Evolutionary conservation across 1,140 invertebrate genomes (phyloP).

Genomic region (Drosophila grimshawi): DNA sequence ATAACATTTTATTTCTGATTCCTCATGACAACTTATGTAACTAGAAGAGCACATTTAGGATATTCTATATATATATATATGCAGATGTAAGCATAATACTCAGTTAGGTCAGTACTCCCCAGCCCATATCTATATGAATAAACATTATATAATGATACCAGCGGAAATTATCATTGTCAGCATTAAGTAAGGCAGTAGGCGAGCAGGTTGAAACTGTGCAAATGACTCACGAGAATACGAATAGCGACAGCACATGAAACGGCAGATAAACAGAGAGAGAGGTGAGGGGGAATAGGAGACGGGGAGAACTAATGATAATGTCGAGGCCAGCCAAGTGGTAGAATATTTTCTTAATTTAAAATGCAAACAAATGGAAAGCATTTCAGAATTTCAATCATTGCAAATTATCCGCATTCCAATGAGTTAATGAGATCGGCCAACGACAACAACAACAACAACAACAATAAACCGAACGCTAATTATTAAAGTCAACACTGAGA

Average conservation of each 20-base stretch:
- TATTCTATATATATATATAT: neutral
- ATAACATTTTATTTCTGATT: neutral
- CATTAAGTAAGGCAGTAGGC: conserved; percentile 48
- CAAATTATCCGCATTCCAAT: conserved; percentile 76
- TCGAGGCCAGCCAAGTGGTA: neutral
- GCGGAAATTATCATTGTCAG: conserved; percentile 30
- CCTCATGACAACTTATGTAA: neutral
- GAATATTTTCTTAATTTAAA: conserved; percentile 58
- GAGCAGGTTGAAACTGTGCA: conserved; percentile 14
- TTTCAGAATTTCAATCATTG: conserved; percentile 77
- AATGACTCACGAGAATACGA: conserved; percentile 21
- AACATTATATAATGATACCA: conserved; percentile 34
- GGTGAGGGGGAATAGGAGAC: neutral
- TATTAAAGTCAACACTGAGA: conserved; percentile 60
- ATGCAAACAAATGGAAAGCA: conserved; percentile 77
- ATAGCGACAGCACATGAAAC: neutral
- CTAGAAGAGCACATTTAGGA: neutral
- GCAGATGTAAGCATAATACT: neutral
- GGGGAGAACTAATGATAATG: conserved; percentile 36
- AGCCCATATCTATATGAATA: neutral
- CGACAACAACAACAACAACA: conserved; percentile 15
- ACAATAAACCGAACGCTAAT: conserved; percentile 54
- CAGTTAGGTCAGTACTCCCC: conserved; percentile 8
- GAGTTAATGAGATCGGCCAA: conserved; percentile 61
- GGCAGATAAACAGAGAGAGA: neutral